Evolutionary conservation across 2,888 invertebrate species (phyloP).

Genomic region (Drosophila kanekoi): DNA sequence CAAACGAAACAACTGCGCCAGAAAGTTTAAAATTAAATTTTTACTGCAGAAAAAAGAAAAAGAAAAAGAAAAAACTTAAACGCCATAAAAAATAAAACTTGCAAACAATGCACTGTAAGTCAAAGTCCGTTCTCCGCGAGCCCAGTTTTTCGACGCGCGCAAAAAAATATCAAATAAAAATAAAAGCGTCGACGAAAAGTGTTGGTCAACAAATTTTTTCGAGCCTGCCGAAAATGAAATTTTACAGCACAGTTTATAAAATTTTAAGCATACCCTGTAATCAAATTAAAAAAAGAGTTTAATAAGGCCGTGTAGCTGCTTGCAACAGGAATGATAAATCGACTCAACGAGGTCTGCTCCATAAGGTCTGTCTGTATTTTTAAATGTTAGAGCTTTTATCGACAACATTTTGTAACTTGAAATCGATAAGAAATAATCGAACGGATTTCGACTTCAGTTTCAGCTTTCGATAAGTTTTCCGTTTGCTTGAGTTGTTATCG

Average conservation of each 20-base stretch:
- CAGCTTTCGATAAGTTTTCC: too few relatives aligned
- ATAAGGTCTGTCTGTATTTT: background rate
- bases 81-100: slow-evolving; percentile 25
- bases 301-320: too few relatives aligned
- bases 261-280: slow-evolving; percentile 8
- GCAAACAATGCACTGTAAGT: slow-evolving; percentile 47
- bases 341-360: too few relatives aligned
- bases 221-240: slow-evolving; percentile 39
- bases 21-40: slow-evolving; percentile 51
- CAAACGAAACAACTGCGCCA: slow-evolving; percentile 28
- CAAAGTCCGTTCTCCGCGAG: background rate
- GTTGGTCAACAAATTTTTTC: slow-evolving; percentile 21
- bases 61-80: too few relatives aligned
- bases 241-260: slow-evolving; percentile 10
- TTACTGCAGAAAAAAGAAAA: slow-evolving; percentile 21
- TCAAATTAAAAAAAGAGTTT: too few relatives aligned
- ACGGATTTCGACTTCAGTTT: too few relatives aligned
- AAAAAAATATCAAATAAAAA: slow-evolving; percentile 12
- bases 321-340: too few relatives aligned
- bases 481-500: too few relatives aligned
- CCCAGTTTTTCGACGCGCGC: slow-evolving; percentile 1
- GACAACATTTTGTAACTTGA: too few relatives aligned
- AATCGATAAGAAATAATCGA: too few relatives aligned
- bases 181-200: slow-evolving; percentile 25
- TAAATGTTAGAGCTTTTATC: background rate